phyloP scores from a whole-genome alignment of 2,113 vertebrate genomes.

The Notothenia coriiceps region DNA sequence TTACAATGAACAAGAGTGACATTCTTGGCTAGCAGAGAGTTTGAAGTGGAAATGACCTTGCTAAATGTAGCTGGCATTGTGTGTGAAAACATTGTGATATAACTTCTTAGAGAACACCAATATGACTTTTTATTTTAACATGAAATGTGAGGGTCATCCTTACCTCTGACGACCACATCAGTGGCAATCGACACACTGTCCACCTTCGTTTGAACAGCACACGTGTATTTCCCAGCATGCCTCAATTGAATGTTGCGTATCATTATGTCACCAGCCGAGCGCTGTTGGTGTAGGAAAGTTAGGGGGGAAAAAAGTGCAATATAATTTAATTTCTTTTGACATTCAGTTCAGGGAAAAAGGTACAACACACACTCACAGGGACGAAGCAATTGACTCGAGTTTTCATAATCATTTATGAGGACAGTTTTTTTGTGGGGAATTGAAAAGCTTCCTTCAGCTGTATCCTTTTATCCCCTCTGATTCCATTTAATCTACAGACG shows the following conservation, averaged over 20 bases:
- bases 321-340: conserved; percentile 19
- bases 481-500: conserved; percentile 49
- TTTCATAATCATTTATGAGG: conserved; percentile 41
- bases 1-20: not conserved
- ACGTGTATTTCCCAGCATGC: conserved; percentile 96
- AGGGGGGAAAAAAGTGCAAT: conserved; percentile 5
- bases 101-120: too few species aligned
- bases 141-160: conserved; percentile 2
- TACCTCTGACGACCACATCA: conserved; percentile 95
- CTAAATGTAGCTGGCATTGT: not conserved
- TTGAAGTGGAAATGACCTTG: not conserved
- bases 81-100: not conserved
- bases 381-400: too few species aligned
- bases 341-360: conserved; percentile 36
- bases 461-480: conserved; percentile 43
- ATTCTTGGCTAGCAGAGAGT: not conserved
- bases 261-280: conserved; percentile 96
- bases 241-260: conserved; percentile 96
- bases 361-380: not conserved
- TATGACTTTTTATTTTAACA: not conserved
- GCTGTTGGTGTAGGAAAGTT: conserved; percentile 78
- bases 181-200: conserved; percentile 93
- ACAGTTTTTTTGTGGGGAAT: conserved; percentile 51
- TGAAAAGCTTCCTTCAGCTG: conserved; percentile 61
- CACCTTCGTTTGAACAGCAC: conserved; percentile 93